Conservation (phyloP, 2,797 vertebrate species). For the Telmatherina bonti region DNA sequence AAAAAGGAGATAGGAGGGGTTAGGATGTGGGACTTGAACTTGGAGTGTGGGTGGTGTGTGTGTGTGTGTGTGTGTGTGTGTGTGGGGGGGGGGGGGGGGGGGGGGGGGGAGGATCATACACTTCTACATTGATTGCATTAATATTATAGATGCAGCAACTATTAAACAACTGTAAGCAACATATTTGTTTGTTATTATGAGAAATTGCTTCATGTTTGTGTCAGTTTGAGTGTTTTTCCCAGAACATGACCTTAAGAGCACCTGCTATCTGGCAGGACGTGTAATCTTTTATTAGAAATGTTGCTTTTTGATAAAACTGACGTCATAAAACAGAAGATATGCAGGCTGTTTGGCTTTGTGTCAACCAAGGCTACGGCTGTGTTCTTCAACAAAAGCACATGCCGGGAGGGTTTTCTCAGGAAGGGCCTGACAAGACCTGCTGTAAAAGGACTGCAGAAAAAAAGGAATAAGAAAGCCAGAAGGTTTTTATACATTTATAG, state of each 20-base stretch:
- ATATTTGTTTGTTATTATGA: background rate
- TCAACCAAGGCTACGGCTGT: conserved; percentile 21
- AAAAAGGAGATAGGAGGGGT: background rate
- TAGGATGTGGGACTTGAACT: background rate
- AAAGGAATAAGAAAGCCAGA: background rate
- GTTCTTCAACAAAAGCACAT: conserved; percentile 14
- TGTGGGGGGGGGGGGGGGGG: too few species aligned
- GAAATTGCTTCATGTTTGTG: background rate
- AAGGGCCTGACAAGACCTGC: conserved; percentile 1
- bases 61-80: too few species aligned
- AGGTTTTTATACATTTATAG: background rate
- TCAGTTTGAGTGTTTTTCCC: background rate
- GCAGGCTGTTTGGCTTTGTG: conserved; percentile 32
- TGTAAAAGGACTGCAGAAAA: background rate
- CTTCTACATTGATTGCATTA: background rate
- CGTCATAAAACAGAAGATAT: conserved; percentile 22
- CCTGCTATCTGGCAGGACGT: conserved; percentile 7
- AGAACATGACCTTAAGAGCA: conserved; percentile 37
- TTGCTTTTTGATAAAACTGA: conserved; percentile 4
- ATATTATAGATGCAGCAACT: background rate
- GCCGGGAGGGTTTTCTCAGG: background rate
- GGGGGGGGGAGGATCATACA: too few species aligned
- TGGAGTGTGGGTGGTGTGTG: too few species aligned
- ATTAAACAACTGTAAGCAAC: background rate
- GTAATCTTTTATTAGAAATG: conserved; percentile 18